phyloP scores from a whole-genome alignment of 2,797 vertebrate species.

The Synanceia verrucosa region DNA sequence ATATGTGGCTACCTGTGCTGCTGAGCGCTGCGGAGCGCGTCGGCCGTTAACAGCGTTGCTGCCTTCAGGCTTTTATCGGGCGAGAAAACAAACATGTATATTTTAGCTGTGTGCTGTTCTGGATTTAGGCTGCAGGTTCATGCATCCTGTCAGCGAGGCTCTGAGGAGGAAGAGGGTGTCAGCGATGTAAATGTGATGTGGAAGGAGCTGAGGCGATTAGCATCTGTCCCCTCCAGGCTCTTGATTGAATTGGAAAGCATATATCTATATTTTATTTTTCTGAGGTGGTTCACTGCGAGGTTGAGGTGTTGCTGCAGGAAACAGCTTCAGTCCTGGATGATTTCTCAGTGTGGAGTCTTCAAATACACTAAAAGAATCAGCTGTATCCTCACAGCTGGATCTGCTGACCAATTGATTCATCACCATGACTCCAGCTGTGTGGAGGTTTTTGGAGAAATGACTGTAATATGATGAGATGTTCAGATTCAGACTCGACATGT shows the following conservation, averaged over 20 bases:
- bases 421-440: too few relatives aligned
- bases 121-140: not conserved
- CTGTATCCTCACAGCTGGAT: too few relatives aligned
- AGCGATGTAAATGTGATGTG: not conserved
- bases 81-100: not conserved
- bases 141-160: not conserved
- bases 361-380: too few relatives aligned
- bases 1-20: not conserved
- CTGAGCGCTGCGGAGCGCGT: too few relatives aligned
- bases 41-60: not conserved
- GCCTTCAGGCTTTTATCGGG: conserved; percentile 1
- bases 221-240: conserved; percentile 12
- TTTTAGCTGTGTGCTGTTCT: not conserved
- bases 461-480: too few relatives aligned
- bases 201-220: conserved; percentile 22
- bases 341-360: too few relatives aligned
- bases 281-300: conserved; percentile 30
- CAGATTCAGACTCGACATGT: not conserved
- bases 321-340: too few relatives aligned
- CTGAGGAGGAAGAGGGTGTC: not conserved
- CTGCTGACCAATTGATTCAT: too few relatives aligned
- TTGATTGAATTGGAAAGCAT: conserved; percentile 20
- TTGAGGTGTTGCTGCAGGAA: too few relatives aligned
- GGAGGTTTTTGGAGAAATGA: too few relatives aligned
- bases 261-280: not conserved